Evolutionary conservation across 2,113 vertebrate species (phyloP).

Genomic region (Hyla sarda): DNA sequence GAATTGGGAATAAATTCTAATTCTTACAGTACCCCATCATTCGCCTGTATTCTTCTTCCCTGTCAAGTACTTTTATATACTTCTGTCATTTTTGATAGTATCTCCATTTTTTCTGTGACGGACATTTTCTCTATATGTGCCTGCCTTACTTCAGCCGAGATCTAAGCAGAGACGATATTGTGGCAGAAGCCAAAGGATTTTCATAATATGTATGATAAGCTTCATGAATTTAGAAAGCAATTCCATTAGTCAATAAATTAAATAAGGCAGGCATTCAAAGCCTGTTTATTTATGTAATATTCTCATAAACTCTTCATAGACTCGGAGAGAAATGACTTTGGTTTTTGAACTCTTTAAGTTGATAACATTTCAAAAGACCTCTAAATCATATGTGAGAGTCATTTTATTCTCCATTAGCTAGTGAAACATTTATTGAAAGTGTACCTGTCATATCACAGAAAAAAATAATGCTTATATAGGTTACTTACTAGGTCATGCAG

Average conservation of each 20-base stretch:
- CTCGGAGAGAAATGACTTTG: constrained; percentile 3
- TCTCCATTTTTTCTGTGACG: background rate
- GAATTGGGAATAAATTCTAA: background rate
- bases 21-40: background rate
- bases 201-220: constrained; percentile 31
- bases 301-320: constrained; percentile 17
- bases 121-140: background rate
- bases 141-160: constrained; percentile 3
- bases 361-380: background rate
- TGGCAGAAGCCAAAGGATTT: constrained; percentile 16
- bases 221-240: constrained; percentile 45
- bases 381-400: background rate
- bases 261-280: constrained; percentile 37
- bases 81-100: constrained; percentile 22
- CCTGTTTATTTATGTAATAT: constrained; percentile 41
- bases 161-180: constrained; percentile 3
- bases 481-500: too few relatives aligned
- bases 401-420: background rate
- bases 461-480: too few relatives aligned
- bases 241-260: constrained; percentile 46
- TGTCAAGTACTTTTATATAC: background rate
- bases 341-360: constrained; percentile 6
- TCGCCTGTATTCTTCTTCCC: background rate
- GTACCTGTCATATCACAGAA: too few relatives aligned
- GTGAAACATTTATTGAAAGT: background rate